phyloP scores from a whole-genome alignment of 2,797 vertebrate species.

The Melanotaenia maccullochi region DNA sequence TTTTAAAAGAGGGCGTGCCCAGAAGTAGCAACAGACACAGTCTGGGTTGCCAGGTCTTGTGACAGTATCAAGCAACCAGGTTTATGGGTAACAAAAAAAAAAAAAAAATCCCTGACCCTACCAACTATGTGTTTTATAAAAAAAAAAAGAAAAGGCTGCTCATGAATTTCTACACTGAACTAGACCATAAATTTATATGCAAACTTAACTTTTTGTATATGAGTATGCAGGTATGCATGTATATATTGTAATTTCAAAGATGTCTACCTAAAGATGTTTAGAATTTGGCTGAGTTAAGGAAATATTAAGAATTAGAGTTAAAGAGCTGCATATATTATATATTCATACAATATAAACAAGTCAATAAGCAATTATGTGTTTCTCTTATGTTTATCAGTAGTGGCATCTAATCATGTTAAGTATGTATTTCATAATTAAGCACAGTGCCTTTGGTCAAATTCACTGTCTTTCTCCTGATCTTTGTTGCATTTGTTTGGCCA shows the following conservation, averaged over 20 bases:
- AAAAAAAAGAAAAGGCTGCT: too few species aligned
- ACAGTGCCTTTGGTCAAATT: background rate
- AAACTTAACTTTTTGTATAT: background rate
- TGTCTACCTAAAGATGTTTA: too few species aligned
- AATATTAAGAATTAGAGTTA: background rate
- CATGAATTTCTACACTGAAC: background rate
- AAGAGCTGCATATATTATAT: background rate
- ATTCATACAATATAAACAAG: background rate
- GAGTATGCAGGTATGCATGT: too few species aligned
- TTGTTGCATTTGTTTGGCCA: too few species aligned
- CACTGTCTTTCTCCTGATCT: background rate
- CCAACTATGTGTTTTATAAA: background rate
- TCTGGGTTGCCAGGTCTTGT: slow-evolving; percentile 7
- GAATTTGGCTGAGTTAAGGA: background rate
- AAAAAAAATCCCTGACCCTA: background rate
- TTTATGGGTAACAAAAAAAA: background rate
- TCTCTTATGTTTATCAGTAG: background rate
- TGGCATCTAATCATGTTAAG: background rate
- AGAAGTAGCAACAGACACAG: slow-evolving; percentile 18
- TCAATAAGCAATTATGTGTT: background rate
- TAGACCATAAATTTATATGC: background rate
- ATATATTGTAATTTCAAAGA: too few species aligned
- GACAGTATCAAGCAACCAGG: background rate
- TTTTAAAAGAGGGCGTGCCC: slow-evolving; percentile 37
- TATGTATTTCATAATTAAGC: background rate